These are phyloP conservation scores for Choristoneura rosaceana DNA, from an alignment of 2,888 invertebrate genomes.

Conservation along the genomic window DNA sequence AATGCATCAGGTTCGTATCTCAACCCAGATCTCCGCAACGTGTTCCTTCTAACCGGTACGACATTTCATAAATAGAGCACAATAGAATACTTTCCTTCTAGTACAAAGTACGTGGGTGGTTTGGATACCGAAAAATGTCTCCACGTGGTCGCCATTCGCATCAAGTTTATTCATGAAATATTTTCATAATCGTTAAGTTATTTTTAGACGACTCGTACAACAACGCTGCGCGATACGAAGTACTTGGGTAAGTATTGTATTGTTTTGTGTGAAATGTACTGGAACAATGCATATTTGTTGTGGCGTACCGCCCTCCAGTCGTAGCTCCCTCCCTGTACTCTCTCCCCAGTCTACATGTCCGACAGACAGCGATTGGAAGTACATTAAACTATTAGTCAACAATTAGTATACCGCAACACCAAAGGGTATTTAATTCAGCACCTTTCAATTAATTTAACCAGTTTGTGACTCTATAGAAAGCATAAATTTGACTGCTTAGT, in stretches of 20 bases:
- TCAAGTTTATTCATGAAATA: constrained; percentile 22
- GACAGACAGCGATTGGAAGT: constrained; percentile 66
- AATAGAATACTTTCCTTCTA: constrained; percentile 52
- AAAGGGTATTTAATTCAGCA: constrained; percentile 35
- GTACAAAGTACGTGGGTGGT: constrained; percentile 35
- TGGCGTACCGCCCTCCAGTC: constrained; percentile 38
- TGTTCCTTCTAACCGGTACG: constrained; percentile 54
- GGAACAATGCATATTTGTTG: constrained; percentile 40
- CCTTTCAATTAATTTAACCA: neutral
- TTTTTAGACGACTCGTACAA: constrained; percentile 16
- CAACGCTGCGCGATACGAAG: neutral
- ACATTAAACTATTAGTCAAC: constrained; percentile 79
- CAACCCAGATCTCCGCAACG: constrained; percentile 54
- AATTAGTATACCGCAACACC: constrained; percentile 61
- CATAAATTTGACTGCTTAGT: neutral
- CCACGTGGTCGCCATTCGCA: constrained; percentile 29
- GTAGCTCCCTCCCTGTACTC: constrained; percentile 53
- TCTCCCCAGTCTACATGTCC: constrained; percentile 49
- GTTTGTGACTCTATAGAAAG: neutral
- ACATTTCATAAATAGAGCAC: constrained; percentile 63
- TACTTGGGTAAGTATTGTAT: constrained; percentile 6
- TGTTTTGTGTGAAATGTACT: constrained; percentile 41
- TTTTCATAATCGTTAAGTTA: constrained; percentile 6
- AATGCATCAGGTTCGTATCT: constrained; percentile 48
- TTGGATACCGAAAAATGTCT: constrained; percentile 31